phyloP scores from a whole-genome alignment of 2,113 vertebrate species.

The Nansenia antarctica region DNA sequence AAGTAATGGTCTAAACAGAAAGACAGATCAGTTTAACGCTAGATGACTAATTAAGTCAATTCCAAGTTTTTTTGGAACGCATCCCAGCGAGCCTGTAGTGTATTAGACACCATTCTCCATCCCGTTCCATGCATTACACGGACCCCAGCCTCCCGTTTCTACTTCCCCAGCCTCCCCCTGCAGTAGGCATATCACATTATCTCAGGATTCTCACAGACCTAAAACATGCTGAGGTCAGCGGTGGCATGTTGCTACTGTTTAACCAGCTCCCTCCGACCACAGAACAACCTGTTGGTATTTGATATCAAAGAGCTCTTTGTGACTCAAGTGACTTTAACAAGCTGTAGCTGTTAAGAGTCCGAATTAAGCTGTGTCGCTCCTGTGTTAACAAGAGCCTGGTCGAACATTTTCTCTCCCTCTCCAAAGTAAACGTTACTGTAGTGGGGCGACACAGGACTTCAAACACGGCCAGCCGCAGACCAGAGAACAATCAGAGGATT shows the following conservation, averaged over 20 bases:
- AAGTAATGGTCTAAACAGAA: conserved; percentile 18
- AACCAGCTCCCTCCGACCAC: conserved; percentile 41
- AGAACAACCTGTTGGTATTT: conserved; percentile 26
- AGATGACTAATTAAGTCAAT: too few relatives aligned
- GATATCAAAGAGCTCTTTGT: conserved; percentile 34
- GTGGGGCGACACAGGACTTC: conserved; percentile 14
- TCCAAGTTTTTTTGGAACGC: too few relatives aligned
- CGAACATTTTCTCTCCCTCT: conserved; percentile 31
- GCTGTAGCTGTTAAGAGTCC: not conserved
- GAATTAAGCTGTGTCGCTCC: not conserved
- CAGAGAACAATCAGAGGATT: conserved; percentile 26
- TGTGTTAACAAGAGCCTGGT: conserved; percentile 8
- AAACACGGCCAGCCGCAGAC: not conserved
- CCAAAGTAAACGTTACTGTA: conserved; percentile 41
- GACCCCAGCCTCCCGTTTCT: too few relatives aligned
- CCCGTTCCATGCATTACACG: too few relatives aligned
- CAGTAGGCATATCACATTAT: too few relatives aligned
- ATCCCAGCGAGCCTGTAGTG: too few relatives aligned
- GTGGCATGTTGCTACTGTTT: too few relatives aligned
- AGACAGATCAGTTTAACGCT: too few relatives aligned
- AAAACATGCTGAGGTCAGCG: too few relatives aligned
- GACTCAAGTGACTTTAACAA: conserved; percentile 4
- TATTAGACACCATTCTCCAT: too few relatives aligned
- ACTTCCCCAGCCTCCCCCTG: too few relatives aligned
- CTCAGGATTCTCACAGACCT: too few relatives aligned